Base-by-base conservation (phyloP, 2,888 invertebrate genomes). In the Lagria hirta region DNA sequence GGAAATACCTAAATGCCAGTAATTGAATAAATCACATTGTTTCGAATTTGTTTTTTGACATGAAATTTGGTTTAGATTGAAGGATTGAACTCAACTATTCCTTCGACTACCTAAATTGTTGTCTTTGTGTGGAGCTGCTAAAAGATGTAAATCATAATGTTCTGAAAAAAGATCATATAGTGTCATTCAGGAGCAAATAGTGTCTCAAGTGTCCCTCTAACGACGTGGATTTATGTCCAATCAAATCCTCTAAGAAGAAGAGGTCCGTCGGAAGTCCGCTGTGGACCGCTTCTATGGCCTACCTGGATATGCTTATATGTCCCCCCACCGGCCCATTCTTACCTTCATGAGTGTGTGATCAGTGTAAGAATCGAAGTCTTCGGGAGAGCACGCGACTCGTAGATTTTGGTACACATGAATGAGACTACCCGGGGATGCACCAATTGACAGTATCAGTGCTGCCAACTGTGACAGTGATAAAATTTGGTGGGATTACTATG, bases 351-450 rank as follows among this genome's bases (percentile, higher is more conserved):
- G 65, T 67, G 64, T 66, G 66, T 69, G 70, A 69, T 72, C 71
- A 72, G 72, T 72, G 67, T 63, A 70, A 70, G 70, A 67, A 70
- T 60, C 68, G 70, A 65, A 62, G 66, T 69, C 71, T 68, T 67
- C 66, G 66, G 65, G 66, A 63, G 60, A 70, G 64, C 70, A 71
- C 71, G 69, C 69, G 66, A 62, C 54, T 49, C 52, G 55, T 53
- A 37, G 27, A 27, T 24, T 49, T 49, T 14, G 1, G 43, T 28
- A 48, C 51, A 50, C 50, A 60, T 58, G 58, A 57, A 60, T 60
- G 58, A 50, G 53, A 51, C 53, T 44, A 27, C 13, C 28, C 24
- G 28, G 40, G 49, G 42, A 37, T 33, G 33, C 28, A 28, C 27
- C 21, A 27, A 23, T 22, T 33, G 13, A 26, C 38, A 32, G 33